These are phyloP conservation scores for Urocyon cinereoargenteus DNA, from an alignment of 2,797 vertebrate species.

Conservation along the genomic window DNA sequence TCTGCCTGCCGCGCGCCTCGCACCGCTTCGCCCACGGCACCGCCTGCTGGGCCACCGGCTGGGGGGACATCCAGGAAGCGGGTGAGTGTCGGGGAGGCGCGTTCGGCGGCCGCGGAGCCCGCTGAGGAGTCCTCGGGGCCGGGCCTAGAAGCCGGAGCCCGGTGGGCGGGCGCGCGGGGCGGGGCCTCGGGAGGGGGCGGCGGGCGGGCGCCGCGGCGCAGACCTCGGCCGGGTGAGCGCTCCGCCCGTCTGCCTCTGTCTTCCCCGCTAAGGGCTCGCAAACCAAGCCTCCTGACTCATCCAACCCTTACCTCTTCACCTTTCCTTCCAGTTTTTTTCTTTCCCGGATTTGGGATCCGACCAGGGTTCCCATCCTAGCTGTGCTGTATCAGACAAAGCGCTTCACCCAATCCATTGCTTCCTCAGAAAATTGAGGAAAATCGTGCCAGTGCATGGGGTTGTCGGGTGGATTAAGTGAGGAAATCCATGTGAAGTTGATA, in stretches of 20 bases:
- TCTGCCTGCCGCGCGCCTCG: constrained; percentile 83
- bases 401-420: neutral
- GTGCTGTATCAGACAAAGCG: neutral
- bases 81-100: constrained; percentile 48
- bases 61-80: constrained; percentile 76
- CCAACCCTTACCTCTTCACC: neutral
- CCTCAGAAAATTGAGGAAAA: neutral
- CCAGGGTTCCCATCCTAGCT: neutral
- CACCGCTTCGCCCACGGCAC: constrained; percentile 83
- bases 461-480: neutral
- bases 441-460: neutral
- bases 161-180: neutral
- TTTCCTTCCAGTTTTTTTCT: neutral
- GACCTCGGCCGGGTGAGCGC: neutral
- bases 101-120: neutral
- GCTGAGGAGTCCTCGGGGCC: rapidly evolving
- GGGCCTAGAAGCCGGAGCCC: neutral
- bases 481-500: neutral
- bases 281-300: neutral
- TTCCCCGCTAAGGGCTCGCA: neutral
- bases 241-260: rapidly evolving
- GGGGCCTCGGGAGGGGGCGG: no score
- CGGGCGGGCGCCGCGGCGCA: rapidly evolving
- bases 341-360: neutral
- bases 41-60: constrained; percentile 85